Conservation (phyloP, 1,140 invertebrate species). For the Rhopalosiphum maidis region DNA sequence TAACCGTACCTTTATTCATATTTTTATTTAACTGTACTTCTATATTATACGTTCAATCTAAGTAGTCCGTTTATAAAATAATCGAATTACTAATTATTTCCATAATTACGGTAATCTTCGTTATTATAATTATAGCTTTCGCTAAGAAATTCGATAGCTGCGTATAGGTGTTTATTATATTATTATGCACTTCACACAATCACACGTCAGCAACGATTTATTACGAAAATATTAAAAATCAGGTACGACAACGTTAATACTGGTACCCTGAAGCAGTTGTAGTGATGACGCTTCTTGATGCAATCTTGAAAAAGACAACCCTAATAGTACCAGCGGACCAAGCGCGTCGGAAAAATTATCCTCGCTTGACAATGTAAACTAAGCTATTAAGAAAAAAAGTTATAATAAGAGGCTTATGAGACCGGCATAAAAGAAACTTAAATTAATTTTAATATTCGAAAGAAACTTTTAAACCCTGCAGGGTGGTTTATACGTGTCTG, state of each 20-base stretch:
- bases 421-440: slow-evolving; percentile 39
- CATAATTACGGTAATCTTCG: background rate
- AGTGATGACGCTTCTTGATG: background rate
- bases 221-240: background rate
- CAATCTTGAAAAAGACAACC: background rate
- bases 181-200: background rate
- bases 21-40: background rate
- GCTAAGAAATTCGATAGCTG: background rate
- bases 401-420: background rate
- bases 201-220: background rate
- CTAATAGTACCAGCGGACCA: background rate
- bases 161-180: background rate
- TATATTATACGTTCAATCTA: background rate
- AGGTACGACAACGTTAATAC: background rate
- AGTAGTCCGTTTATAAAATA: background rate
- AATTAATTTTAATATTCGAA: slow-evolving; percentile 55
- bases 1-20: background rate
- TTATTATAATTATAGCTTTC: background rate
- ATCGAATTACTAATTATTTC: background rate
- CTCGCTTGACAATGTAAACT: slow-evolving; percentile 7
- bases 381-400: slow-evolving; percentile 4
- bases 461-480: slow-evolving; percentile 32
- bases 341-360: background rate
- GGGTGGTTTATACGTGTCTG: slow-evolving; percentile 2
- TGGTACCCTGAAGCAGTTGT: background rate